Conservation (phyloP, 1,140 invertebrate genomes). For the Tribolium madens region DNA sequence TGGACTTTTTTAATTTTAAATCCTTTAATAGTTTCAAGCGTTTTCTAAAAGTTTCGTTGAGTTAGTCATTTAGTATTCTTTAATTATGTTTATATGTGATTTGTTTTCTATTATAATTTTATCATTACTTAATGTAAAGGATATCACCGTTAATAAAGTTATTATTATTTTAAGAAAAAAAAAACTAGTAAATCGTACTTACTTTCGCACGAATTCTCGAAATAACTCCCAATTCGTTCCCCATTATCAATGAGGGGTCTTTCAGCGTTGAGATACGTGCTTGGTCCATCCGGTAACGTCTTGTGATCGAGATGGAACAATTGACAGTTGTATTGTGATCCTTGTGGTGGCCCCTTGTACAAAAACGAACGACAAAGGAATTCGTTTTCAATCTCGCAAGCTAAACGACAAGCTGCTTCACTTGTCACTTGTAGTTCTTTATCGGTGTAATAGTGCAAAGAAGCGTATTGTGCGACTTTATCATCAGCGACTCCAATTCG, state of each 20-base stretch:
- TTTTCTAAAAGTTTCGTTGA: no score
- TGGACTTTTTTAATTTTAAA: no score
- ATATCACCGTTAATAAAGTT: no score
- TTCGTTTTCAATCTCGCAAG: conserved; percentile 93
- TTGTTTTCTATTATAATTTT: no score
- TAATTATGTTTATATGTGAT: no score
- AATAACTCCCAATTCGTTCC: conserved; percentile 88
- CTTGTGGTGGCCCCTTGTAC: conserved; percentile 81
- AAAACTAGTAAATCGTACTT: background rate
- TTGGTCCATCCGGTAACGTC: conserved; percentile 90
- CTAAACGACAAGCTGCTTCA: conserved; percentile 85
- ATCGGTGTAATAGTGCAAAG: conserved; percentile 92
- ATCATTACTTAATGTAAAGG: no score
- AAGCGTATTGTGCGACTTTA: conserved; percentile 91
- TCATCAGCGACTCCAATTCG: conserved; percentile 89
- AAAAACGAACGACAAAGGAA: conserved; percentile 93
- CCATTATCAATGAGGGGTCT: conserved; percentile 91
- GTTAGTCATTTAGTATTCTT: no score
- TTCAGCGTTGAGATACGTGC: conserved; percentile 89
- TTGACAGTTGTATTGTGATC: conserved; percentile 87
- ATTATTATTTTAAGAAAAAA: no score
- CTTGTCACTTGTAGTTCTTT: conserved; percentile 90
- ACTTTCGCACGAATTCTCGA: conserved; percentile 90
- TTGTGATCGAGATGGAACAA: conserved; percentile 93
- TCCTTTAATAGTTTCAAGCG: no score